These are phyloP conservation scores for Pteropus rufus DNA, from an alignment of 2,797 vertebrate genomes.

Conservation along the genomic window DNA sequence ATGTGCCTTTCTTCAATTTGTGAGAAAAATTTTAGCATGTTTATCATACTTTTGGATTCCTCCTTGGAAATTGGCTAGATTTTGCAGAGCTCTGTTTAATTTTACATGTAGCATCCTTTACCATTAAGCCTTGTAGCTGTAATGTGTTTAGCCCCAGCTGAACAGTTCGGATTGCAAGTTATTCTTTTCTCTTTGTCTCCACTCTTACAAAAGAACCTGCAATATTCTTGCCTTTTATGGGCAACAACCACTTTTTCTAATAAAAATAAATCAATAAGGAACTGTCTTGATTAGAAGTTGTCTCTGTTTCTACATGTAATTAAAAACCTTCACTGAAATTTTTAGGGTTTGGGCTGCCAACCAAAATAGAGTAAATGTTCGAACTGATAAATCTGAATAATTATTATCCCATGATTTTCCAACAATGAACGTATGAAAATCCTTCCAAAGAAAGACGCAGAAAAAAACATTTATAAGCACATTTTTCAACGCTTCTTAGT, in stretches of 20 bases:
- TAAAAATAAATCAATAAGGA: conserved; percentile 57
- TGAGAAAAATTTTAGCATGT: not conserved
- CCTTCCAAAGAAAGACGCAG: not conserved
- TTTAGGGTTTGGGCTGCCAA: conserved; percentile 54
- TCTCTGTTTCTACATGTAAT: conserved; percentile 64
- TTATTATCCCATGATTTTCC: not conserved
- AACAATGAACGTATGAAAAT: conserved; percentile 48
- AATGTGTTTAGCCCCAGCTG: not conserved
- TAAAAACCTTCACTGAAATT: conserved; percentile 64
- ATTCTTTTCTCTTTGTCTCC: not conserved
- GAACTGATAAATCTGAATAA: not conserved
- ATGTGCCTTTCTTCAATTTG: not conserved
- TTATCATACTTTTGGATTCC: not conserved
- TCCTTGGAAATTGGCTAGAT: not conserved
- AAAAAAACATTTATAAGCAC: not conserved
- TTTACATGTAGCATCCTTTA: not conserved
- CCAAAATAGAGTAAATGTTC: conserved; percentile 57
- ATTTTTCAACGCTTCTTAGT: not conserved
- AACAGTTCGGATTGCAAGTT: not conserved
- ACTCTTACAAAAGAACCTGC: not conserved
- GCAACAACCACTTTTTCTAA: conserved; percentile 46
- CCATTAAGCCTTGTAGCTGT: not conserved
- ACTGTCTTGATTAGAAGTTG: conserved; percentile 65
- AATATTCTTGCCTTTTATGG: conserved; percentile 42
- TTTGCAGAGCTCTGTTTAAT: not conserved